A percentile compares a stretch with the other conserved stretches of the same genome.
phyloP scores from a whole-genome alignment of 2,888 invertebrate species.

The Lasioglossum marginatum region DNA sequence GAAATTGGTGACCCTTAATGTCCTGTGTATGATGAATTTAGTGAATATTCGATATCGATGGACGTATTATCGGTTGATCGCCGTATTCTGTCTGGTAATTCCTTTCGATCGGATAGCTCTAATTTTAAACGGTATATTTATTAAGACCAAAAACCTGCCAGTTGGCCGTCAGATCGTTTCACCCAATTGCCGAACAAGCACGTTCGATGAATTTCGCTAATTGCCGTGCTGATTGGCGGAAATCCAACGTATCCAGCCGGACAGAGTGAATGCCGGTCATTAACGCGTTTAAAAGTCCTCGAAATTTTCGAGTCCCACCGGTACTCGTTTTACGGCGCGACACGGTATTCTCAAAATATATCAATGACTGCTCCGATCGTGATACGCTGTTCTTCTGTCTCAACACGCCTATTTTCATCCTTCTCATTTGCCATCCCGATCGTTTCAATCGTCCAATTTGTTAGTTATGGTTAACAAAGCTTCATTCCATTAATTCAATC shows the following conservation, averaged over 20 bases:
- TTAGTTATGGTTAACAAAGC: background rate
- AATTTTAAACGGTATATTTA: constrained; percentile 30
- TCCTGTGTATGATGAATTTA: background rate
- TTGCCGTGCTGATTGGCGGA: constrained; percentile 79
- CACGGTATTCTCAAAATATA: constrained; percentile 33
- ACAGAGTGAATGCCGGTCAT: constrained; percentile 76
- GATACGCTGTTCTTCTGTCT: background rate
- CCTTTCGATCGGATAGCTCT: background rate
- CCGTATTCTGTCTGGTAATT: background rate
- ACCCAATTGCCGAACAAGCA: constrained; percentile 71
- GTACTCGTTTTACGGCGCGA: constrained; percentile 40
- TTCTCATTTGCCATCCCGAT: background rate
- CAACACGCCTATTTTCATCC: background rate
- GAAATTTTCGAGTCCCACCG: constrained; percentile 56
- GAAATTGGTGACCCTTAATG: background rate
- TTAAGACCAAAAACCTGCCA: constrained; percentile 33
- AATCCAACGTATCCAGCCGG: constrained; percentile 73
- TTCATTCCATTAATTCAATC: constrained; percentile 37
- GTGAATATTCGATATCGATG: background rate
- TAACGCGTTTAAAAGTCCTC: constrained; percentile 77
- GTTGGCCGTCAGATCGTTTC: constrained; percentile 65
- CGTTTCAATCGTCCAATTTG: constrained; percentile 24
- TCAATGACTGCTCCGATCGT: background rate
- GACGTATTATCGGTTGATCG: background rate
- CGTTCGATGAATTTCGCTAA: constrained; percentile 80